Evolutionary conservation across 2,797 vertebrate species (phyloP).

Genomic region (Apogon talboti): DNA sequence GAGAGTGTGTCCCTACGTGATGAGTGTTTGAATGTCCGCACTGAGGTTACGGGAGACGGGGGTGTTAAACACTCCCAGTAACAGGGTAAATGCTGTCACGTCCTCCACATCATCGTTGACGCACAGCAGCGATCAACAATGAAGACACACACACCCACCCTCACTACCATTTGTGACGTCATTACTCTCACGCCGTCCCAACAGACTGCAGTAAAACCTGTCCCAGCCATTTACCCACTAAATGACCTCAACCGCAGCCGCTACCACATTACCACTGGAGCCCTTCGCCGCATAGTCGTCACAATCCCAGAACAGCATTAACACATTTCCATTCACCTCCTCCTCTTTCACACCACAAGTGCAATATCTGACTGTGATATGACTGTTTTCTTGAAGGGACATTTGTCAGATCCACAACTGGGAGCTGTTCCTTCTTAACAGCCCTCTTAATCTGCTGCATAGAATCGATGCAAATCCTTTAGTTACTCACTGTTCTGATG

Average conservation of each 20-base stretch:
- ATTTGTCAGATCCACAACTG: conserved; percentile 19
- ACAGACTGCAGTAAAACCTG: conserved; percentile 45
- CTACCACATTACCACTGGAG: conserved; percentile 15
- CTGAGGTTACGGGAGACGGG: conserved; percentile 11
- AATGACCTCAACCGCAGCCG: conserved; percentile 37
- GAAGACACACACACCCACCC: conserved; percentile 6
- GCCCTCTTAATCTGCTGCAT: conserved; percentile 11
- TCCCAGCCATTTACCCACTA: conserved; percentile 36
- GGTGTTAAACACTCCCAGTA: background rate
- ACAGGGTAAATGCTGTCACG: conserved; percentile 20
- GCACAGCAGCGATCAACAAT: conserved; percentile 9
- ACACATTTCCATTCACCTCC: conserved; percentile 68
- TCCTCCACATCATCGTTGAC: conserved; percentile 21
- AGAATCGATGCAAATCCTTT: background rate
- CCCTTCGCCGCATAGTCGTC: conserved; percentile 23
- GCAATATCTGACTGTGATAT: conserved; percentile 35
- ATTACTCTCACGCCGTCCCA: conserved; percentile 31
- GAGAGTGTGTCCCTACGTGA: background rate
- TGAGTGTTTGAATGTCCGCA: background rate
- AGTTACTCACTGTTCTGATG: background rate
- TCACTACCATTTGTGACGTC: conserved; percentile 22
- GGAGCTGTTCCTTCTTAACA: conserved; percentile 18
- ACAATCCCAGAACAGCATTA: conserved; percentile 54
- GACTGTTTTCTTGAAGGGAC: conserved; percentile 22
- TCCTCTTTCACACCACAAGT: conserved; percentile 51